Evolutionary conservation across 2,888 invertebrate genomes (phyloP).

Genomic region (Parnassius mnemosyne): DNA sequence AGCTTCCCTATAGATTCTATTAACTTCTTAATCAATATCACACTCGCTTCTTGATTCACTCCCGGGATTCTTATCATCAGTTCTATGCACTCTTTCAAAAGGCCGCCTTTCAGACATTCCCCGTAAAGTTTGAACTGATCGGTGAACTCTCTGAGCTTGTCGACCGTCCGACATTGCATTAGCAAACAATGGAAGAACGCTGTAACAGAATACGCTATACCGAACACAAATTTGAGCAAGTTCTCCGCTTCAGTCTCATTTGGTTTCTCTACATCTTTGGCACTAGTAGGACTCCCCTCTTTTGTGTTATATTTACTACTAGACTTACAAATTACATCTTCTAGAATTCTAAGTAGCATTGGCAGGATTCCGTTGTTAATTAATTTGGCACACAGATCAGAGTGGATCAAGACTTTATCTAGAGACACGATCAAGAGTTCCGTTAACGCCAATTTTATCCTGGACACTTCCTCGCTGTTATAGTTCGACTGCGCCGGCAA

Average conservation of each 20-base stretch:
- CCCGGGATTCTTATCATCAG: slow-evolving; percentile 76
- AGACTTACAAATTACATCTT: slow-evolving; percentile 74
- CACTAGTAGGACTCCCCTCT: slow-evolving; percentile 42
- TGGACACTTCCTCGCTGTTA: slow-evolving; percentile 60
- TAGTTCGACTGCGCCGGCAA: slow-evolving; percentile 53
- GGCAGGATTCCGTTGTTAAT: slow-evolving; percentile 82
- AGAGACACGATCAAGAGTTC: slow-evolving; percentile 80
- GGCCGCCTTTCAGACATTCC: slow-evolving; percentile 80
- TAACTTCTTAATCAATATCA: slow-evolving; percentile 72
- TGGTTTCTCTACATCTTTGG: slow-evolving; percentile 40
- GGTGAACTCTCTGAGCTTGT: slow-evolving; percentile 78
- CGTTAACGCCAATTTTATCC: slow-evolving; percentile 78
- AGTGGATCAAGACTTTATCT: slow-evolving; percentile 75
- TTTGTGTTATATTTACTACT: slow-evolving; percentile 47
- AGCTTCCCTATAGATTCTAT: slow-evolving; percentile 80
- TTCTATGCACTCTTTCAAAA: slow-evolving; percentile 78
- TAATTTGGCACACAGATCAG: slow-evolving; percentile 78
- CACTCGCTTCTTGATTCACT: slow-evolving; percentile 54
- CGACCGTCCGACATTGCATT: slow-evolving; percentile 75
- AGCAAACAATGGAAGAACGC: slow-evolving; percentile 81
- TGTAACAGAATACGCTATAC: slow-evolving; percentile 79
- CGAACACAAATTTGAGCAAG: slow-evolving; percentile 81
- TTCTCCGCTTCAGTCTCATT: slow-evolving; percentile 70
- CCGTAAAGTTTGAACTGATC: slow-evolving; percentile 81
- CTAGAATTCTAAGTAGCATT: slow-evolving; percentile 80